phyloP scores from a whole-genome alignment of 2,113 vertebrate genomes.

The Dromas ardeola region DNA sequence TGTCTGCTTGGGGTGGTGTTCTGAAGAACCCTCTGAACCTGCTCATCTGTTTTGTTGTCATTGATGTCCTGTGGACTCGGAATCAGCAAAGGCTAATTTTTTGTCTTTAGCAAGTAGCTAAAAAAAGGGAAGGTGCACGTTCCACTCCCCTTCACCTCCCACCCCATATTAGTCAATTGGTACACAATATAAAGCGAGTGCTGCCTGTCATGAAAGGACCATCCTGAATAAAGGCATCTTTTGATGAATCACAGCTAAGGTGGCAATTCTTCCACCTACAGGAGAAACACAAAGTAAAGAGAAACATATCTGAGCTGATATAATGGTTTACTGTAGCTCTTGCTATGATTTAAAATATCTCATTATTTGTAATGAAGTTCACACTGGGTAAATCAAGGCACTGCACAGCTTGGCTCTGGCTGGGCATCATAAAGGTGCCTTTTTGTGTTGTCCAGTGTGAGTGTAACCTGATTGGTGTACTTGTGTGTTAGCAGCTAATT shows the following conservation, averaged over 20 bases:
- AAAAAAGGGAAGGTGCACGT: background rate
- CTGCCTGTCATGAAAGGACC: background rate
- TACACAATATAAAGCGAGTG: too few species aligned
- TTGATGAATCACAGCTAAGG: background rate
- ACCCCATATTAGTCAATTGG: background rate
- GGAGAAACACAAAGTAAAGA: background rate
- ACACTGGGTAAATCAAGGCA: background rate
- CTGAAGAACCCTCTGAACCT: background rate
- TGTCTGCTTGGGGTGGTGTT: background rate
- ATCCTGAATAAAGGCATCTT: background rate
- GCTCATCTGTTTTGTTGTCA: background rate
- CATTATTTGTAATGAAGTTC: background rate
- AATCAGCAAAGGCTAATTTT: background rate
- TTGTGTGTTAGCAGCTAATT: background rate
- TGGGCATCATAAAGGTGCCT: background rate
- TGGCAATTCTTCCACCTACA: background rate
- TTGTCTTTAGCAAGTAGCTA: background rate
- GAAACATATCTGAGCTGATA: background rate
- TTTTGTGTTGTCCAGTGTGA: background rate
- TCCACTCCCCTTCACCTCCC: background rate
- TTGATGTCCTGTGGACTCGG: fast-evolving
- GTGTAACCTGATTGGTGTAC: background rate
- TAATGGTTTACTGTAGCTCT: background rate
- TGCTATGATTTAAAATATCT: background rate
- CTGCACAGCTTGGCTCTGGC: background rate